Percentiles rank a stretch among this genome's conserved stretches.
These are phyloP conservation scores for Deilephila porcellus DNA, from an alignment of 2,888 invertebrate genomes.

Conservation along the genomic window DNA sequence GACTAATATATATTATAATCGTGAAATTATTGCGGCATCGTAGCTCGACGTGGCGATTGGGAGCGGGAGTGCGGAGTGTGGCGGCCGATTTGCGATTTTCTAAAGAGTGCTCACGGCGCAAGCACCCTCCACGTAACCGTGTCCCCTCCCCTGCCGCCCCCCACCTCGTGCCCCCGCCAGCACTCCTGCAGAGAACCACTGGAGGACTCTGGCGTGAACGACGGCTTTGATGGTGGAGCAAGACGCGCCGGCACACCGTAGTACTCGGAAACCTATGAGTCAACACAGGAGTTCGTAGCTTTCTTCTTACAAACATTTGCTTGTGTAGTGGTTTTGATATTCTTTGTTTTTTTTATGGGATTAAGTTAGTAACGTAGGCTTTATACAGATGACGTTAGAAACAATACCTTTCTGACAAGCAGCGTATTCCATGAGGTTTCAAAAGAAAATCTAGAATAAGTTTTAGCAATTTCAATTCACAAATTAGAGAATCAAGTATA, in stretches of 20 bases:
- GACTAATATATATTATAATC: neutral
- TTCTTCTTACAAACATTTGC: too few species aligned
- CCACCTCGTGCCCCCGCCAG: neutral
- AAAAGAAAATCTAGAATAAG: too few species aligned
- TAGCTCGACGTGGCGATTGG: conserved; percentile 17
- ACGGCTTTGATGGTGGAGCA: conserved; percentile 17
- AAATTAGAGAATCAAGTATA: too few species aligned
- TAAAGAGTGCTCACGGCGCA: conserved; percentile 66
- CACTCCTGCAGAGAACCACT: conserved; percentile 23
- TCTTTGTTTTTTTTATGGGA: too few species aligned
- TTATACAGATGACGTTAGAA: too few species aligned
- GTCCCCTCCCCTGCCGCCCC: conserved; percentile 38
- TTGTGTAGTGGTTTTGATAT: too few species aligned
- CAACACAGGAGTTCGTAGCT: too few species aligned
- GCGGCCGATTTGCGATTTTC: conserved; percentile 63
- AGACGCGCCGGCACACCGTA: neutral
- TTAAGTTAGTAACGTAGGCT: too few species aligned
- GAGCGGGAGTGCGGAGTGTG: conserved; percentile 8
- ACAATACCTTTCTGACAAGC: too few species aligned
- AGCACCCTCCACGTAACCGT: conserved; percentile 71
- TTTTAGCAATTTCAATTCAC: too few species aligned
- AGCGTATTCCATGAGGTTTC: too few species aligned
- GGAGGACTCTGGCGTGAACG: conserved; percentile 13
- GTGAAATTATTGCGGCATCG: neutral
- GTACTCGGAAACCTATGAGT: neutral